Percentiles rank a stretch among this genome's conserved stretches.
Conservation (phyloP, 2,113 vertebrate species). For the Gorsachius goisagi region DNA sequence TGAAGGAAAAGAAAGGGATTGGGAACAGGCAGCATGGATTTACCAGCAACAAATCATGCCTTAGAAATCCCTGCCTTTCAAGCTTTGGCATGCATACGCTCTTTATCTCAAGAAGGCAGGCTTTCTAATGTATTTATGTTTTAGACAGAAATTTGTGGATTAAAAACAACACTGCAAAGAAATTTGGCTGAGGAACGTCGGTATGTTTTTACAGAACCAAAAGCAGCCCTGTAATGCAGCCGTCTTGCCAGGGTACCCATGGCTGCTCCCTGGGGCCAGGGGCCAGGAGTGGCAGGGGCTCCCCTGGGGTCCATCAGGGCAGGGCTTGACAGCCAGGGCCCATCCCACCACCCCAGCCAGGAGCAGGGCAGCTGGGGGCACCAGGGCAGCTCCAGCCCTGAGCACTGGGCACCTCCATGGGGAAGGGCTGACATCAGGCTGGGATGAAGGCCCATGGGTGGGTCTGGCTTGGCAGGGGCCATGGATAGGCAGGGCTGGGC, state of each 20-base stretch:
- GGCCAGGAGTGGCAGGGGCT: rapidly evolving
- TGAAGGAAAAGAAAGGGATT: background rate
- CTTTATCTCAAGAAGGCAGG: background rate
- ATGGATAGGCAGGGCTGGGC: background rate
- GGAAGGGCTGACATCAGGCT: background rate
- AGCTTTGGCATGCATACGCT: background rate
- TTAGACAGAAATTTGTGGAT: background rate
- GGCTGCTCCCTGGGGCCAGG: background rate
- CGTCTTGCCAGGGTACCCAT: background rate
- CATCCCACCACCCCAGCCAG: rapidly evolving
- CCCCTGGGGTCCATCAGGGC: background rate
- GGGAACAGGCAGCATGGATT: background rate
- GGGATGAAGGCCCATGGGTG: background rate
- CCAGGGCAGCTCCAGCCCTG: background rate
- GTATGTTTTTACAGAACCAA: background rate
- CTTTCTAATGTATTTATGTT: background rate
- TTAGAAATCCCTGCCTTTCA: background rate
- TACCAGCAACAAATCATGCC: background rate
- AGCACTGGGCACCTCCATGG: background rate
- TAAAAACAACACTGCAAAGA: background rate
- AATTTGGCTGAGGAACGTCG: background rate
- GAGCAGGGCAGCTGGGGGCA: background rate
- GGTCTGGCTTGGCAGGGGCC: too few species aligned
- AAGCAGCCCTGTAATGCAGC: background rate
- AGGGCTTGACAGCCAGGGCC: background rate